Evolutionary conservation across 2,113 vertebrate species (phyloP).

Genomic region (Formicarius rufipectus): DNA sequence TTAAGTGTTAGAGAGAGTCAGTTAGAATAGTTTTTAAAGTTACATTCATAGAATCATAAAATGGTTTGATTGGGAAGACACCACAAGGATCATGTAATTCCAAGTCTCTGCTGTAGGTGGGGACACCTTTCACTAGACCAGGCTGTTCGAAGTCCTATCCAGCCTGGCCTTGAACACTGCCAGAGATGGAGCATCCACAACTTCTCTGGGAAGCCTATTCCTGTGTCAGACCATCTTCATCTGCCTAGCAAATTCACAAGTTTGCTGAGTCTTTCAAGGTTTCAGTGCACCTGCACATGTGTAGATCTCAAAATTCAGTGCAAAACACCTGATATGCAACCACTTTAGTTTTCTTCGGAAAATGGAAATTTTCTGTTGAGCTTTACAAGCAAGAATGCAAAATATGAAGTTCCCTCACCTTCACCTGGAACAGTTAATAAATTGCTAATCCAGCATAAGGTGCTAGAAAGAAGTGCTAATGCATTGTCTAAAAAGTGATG

Average conservation of each 20-base stretch:
- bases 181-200: background rate
- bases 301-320: background rate
- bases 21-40: background rate
- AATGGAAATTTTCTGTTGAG: background rate
- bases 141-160: background rate
- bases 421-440: background rate
- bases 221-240: background rate
- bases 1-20: background rate
- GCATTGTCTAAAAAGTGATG: background rate
- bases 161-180: background rate
- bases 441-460: background rate
- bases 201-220: background rate
- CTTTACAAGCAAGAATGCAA: background rate
- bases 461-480: background rate
- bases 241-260: background rate
- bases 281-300: background rate
- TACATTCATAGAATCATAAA: background rate
- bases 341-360: background rate
- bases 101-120: background rate
- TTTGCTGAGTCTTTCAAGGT: background rate
- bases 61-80: background rate
- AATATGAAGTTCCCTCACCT: background rate
- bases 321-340: background rate
- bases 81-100: background rate
- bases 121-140: background rate